Percentiles rank a stretch among this genome's conserved stretches.
These are phyloP conservation scores for Dynastes tityus DNA, from an alignment of 2,888 invertebrate species.

Conservation along the genomic window DNA sequence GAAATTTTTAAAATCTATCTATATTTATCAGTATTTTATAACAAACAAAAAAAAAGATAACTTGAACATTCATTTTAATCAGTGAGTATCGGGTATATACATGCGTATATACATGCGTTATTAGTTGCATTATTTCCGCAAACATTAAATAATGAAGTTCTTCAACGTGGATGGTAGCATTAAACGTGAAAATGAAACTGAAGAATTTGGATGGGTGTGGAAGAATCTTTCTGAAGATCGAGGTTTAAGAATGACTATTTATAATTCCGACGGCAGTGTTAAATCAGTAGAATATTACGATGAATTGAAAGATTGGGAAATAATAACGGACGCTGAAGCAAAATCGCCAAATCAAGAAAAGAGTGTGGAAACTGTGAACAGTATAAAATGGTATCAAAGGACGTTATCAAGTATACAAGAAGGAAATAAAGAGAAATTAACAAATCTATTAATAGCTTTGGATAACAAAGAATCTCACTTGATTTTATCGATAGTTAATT, in stretches of 20 bases:
- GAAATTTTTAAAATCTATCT: conserved; percentile 14
- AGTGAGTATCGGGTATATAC: neutral
- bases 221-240: conserved; percentile 1
- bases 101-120: neutral
- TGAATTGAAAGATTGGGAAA: conserved; percentile 16
- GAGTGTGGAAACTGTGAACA: neutral
- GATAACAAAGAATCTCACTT: conserved; percentile 70
- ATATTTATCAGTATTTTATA: conserved; percentile 6
- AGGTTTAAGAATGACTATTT: conserved; percentile 24
- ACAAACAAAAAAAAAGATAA: conserved; percentile 21
- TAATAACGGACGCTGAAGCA: neutral
- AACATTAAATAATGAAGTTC: conserved; percentile 27
- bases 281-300: conserved; percentile 30
- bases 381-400: conserved; percentile 20
- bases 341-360: neutral
- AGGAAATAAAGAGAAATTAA: conserved; percentile 26
- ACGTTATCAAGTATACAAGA: conserved; percentile 24
- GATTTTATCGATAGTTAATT: conserved; percentile 72
- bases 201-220: conserved; percentile 43
- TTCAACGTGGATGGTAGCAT: conserved; percentile 40
- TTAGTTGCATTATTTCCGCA: neutral
- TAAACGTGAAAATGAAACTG: conserved; percentile 24
- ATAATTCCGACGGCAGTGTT: conserved; percentile 33
- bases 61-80: conserved; percentile 5
- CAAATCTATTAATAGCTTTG: conserved; percentile 21